Conservation (phyloP, 2,888 invertebrate genomes). For the Eurytoma californica region DNA sequence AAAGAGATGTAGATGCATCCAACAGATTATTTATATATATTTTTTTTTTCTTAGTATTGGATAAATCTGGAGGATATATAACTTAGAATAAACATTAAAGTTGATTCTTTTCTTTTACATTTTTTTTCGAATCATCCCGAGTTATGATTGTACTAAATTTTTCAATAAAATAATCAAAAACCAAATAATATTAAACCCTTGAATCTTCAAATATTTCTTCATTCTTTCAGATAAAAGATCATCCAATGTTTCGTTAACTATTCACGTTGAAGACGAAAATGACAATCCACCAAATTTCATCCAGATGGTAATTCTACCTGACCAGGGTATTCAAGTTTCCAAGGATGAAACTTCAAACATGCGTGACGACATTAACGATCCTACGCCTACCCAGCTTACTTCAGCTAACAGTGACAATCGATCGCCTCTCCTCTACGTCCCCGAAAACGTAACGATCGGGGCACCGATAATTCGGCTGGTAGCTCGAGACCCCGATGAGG, state of each 20-base stretch:
- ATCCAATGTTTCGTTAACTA: slow-evolving; percentile 83
- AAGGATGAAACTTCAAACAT: slow-evolving; percentile 73
- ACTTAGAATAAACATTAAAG: too few relatives aligned
- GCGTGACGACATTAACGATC: not conserved
- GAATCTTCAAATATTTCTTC: too few relatives aligned
- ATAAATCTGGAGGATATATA: too few relatives aligned
- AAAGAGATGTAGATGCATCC: too few relatives aligned
- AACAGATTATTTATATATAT: too few relatives aligned
- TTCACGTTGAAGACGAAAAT: slow-evolving; percentile 86
- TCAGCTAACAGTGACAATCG: slow-evolving; percentile 61
- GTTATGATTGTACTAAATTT: too few relatives aligned
- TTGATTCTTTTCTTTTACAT: too few relatives aligned
- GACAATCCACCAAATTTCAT: slow-evolving; percentile 86
- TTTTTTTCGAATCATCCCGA: too few relatives aligned
- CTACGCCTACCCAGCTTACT: not conserved
- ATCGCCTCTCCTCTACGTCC: slow-evolving; percentile 82
- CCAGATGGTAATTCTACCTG: slow-evolving; percentile 83
- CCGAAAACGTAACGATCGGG: slow-evolving; percentile 85
- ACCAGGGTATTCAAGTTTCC: slow-evolving; percentile 81
- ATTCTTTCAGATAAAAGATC: slow-evolving; percentile 80
- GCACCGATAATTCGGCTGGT: slow-evolving; percentile 82
- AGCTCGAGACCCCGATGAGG: slow-evolving; percentile 85
- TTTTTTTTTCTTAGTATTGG: too few relatives aligned
- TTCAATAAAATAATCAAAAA: too few relatives aligned
- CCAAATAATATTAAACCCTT: too few relatives aligned